Evolutionary conservation across 1,140 invertebrate genomes (phyloP).

Genomic region (Nomia melanderi): DNA sequence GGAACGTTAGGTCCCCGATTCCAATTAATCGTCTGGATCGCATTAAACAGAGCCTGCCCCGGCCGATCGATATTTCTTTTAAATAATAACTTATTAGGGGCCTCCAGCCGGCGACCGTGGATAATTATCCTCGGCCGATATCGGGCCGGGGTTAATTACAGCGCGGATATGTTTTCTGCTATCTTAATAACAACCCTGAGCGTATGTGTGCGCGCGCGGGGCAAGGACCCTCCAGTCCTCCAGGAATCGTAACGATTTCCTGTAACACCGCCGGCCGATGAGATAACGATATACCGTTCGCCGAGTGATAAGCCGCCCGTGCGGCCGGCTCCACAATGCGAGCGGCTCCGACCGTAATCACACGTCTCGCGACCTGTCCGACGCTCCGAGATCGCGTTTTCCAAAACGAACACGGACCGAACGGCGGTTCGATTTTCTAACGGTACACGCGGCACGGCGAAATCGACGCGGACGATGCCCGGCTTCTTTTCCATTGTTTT

Average conservation of each 20-base stretch:
- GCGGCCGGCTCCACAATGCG: too few species aligned
- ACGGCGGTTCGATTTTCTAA: slow-evolving; percentile 14
- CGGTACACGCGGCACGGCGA: background rate
- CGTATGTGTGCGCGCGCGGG: background rate
- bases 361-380: too few species aligned
- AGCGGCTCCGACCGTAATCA: too few species aligned
- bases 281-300: slow-evolving; percentile 42
- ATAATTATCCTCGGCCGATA: slow-evolving; percentile 23
- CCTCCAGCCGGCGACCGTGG: background rate
- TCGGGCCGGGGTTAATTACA: slow-evolving; percentile 28
- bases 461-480: background rate
- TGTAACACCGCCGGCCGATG: slow-evolving; percentile 22
- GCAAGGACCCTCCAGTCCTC: too few species aligned
- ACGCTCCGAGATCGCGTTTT: slow-evolving; percentile 2
- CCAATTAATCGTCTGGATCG: background rate
- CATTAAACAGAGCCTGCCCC: background rate
- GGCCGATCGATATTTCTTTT: slow-evolving; percentile 3
- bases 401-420: background rate
- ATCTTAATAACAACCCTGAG: slow-evolving; percentile 42
- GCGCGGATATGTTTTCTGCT: slow-evolving; percentile 25
- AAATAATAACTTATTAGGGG: background rate
- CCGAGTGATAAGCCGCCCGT: slow-evolving; percentile 16
- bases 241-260: slow-evolving; percentile 44
- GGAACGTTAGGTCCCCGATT: background rate
- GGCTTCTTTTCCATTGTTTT: background rate